Base-by-base conservation (phyloP, 2,797 vertebrate species). In the Malurus leucopterus region DNA sequence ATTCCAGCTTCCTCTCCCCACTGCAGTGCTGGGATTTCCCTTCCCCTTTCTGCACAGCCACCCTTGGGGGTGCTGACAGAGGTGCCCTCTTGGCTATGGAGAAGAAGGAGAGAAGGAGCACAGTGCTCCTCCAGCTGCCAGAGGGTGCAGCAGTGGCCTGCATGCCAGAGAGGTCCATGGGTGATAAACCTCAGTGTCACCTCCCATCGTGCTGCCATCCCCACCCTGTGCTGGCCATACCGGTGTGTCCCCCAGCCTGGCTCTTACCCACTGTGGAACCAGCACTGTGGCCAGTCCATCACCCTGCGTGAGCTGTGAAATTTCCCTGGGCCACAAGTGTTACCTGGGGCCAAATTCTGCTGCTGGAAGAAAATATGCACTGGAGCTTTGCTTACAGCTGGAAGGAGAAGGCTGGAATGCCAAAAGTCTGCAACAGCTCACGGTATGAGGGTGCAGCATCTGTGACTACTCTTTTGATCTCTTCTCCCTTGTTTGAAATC, bases 231-330 rank as follows among this genome's bases (percentile, higher is more conserved):
- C 5, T 74, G 62, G 18, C 30, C n/a, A 20, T 34, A 4, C 10
- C 12, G n/a, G 9, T 26, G 9, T 1, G 3, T 46, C 32, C 23
- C 34, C 27, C 59, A 54, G 78, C 19, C 47, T 34, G 51, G 24
- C 6, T n/a, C 38, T 78, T 6, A 27, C 29, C 54, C 75, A 30
- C 19, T 8, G 13, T 4, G 24, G 38, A 59, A 11, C 44, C 61
- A 57, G 27, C 0, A 0, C 22, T 1, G 0, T 2, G 2, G 1
- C 34, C 47, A 65, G 17, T 13, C 47, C 27, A 40, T 29, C 47
- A 7, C 0, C 1, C 21, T 50, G 27, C 13, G 1, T 2, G 32
- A 54, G 30, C 75, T 2, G 0, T 6, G 32, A 34, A 21, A 16
- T 44, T 29, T 15, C 29, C 14, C 30, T 20, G 19, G 27, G 55